Percentiles rank a stretch among this genome's conserved stretches.
Conservation (phyloP, 2,113 vertebrate genomes). For the Tragelaphus strepsiceros region DNA sequence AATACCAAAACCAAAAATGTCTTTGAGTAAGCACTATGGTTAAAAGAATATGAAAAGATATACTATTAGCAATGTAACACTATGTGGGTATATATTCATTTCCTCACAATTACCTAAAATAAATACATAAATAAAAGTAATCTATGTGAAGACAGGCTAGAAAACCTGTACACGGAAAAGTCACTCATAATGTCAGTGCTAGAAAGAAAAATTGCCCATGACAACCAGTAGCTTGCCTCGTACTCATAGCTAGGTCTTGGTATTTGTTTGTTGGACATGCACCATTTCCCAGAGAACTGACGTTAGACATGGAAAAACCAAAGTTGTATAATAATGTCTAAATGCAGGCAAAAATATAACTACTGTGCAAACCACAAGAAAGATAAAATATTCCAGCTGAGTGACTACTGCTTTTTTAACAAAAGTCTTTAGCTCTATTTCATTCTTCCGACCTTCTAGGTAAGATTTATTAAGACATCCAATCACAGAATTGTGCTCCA, state of each 20-base stretch:
- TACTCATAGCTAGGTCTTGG: background rate
- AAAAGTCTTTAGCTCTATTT: background rate
- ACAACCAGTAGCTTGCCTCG: background rate
- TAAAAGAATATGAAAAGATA: background rate
- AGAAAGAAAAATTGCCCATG: background rate
- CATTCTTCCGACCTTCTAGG: background rate
- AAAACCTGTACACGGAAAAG: background rate
- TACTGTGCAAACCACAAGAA: background rate
- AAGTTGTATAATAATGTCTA: background rate
- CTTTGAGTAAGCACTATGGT: background rate
- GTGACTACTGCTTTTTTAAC: background rate
- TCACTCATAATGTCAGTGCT: background rate
- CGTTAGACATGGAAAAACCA: background rate
- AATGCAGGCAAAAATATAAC: background rate
- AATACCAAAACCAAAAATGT: background rate
- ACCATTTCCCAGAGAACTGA: background rate
- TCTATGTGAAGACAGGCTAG: background rate
- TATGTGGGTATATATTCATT: background rate
- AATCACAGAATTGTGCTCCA: background rate
- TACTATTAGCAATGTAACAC: background rate
- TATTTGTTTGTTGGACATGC: background rate
- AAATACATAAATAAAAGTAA: background rate
- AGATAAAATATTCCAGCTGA: background rate
- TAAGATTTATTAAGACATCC: background rate
- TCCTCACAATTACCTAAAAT: background rate